Conservation (phyloP, 2,888 invertebrate species). For the Andricus quercusramuli region DNA sequence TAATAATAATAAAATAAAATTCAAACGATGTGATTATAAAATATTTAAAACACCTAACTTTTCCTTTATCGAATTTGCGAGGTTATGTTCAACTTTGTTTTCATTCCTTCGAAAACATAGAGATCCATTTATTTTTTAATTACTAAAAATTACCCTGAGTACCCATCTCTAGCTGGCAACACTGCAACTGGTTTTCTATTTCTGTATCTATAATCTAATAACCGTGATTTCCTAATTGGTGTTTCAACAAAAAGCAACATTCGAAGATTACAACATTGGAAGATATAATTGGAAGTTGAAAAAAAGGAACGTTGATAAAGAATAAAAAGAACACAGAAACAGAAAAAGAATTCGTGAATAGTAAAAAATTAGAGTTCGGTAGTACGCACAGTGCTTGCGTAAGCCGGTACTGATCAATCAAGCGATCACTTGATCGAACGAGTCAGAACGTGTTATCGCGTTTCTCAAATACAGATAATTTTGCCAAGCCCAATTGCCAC, state of each 20-base stretch:
- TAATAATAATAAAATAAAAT: too few species aligned
- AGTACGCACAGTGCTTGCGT: neutral
- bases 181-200: slow-evolving; percentile 1
- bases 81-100: too few species aligned
- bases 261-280: slow-evolving; percentile 42
- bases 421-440: neutral
- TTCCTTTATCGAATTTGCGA: neutral
- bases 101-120: too few species aligned
- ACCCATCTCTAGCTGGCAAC: neutral
- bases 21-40: too few species aligned
- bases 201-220: neutral
- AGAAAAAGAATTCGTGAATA: neutral
- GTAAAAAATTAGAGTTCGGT: slow-evolving; percentile 1
- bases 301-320: neutral
- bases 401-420: neutral
- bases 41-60: neutral
- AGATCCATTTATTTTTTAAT: too few species aligned
- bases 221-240: neutral
- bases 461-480: neutral
- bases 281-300: slow-evolving; percentile 16
- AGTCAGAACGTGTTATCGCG: neutral
- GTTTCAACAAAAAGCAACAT: slow-evolving; percentile 8
- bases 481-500: slow-evolving; percentile 19
- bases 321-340: neutral
- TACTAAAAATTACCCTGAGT: neutral